Evolutionary conservation across 2,113 vertebrate genomes (phyloP), one percentile per base, ranked within the genome.

Genomic region (Zosterops lateralis): DNA sequence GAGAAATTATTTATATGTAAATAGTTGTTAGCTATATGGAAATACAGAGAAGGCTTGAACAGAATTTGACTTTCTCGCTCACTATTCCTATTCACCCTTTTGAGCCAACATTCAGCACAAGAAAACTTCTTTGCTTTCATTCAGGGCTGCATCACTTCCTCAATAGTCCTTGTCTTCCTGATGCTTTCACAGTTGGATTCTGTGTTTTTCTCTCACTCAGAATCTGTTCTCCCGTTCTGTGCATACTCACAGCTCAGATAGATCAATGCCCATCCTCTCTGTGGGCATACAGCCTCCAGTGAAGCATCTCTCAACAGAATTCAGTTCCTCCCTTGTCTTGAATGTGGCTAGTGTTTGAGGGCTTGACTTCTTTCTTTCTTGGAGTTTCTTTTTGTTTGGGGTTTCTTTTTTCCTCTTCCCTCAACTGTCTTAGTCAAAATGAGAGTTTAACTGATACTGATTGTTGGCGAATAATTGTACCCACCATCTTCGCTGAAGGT

Each of bases 141-240:
- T 84, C 68, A 86, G 47, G 47, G 28, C 83, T 84, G 48, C 58
- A 77, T 89, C 20, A 3, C 17, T 91, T 92, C 53, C 61, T 92
- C 73, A 71, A 8, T 68, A 70, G 53, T 92, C 16, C 88, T 92
- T 88, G 56, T 93, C 42, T 94, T 84, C 84, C 73, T 78, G 53
- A 88, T 90, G 70, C 86, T 94, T 86, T 72, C 45, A 64, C 89
- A 79, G 80, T 82, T 90, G 73, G n/a, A 77, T 87, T 91, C 70
- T 87, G 22, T 94, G 73, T 64, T 67, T 93, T 90, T 89, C 48
- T 57, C 36, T 90, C 32, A 7, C 26, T 85, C 54, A 80, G 79
- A 83, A 92, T 85, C 75, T 93, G 90, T 91, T 93, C 40, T 82
- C 61, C 73, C 0, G 0, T 53, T 89, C 60, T 90, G 38, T 81